Percentiles rank a stretch among this genome's conserved stretches.
These are phyloP conservation scores for Monochamus alternatus DNA, from an alignment of 2,888 invertebrate genomes.

Conservation along the genomic window DNA sequence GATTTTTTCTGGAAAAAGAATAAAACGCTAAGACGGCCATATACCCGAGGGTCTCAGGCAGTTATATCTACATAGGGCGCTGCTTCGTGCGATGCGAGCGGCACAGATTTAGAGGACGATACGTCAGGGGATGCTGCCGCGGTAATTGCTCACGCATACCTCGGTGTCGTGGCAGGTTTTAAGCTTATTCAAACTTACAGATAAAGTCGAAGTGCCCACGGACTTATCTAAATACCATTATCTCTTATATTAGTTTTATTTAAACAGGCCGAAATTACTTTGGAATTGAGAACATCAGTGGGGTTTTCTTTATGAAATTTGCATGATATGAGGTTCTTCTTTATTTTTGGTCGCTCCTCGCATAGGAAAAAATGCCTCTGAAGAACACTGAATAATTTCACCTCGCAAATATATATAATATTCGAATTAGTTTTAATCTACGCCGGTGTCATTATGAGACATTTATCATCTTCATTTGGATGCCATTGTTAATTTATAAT, in stretches of 20 bases:
- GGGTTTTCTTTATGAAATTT: slow-evolving; percentile 43
- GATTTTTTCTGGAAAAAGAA: slow-evolving; percentile 71
- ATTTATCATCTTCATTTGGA: too few species aligned
- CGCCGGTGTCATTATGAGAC: too few species aligned
- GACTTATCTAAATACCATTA: slow-evolving; percentile 45
- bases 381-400: background rate
- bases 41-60: slow-evolving; percentile 49
- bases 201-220: slow-evolving; percentile 41
- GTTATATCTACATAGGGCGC: slow-evolving; percentile 59
- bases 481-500: too few species aligned
- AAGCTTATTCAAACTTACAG: slow-evolving; percentile 40
- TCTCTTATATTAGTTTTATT: slow-evolving; percentile 47
- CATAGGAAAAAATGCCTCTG: background rate
- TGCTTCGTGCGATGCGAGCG: slow-evolving; percentile 59
- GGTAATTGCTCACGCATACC: slow-evolving; percentile 23
- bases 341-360: slow-evolving; percentile 15
- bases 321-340: slow-evolving; percentile 39
- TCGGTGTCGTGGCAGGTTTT: slow-evolving; percentile 12
- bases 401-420: background rate
- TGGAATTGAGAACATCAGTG: slow-evolving; percentile 38
- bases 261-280: slow-evolving; percentile 44
- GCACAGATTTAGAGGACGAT: slow-evolving; percentile 42
- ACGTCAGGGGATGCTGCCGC: background rate
- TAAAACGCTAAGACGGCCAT: slow-evolving; percentile 50
- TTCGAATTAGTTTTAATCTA: background rate